Evolutionary conservation across 2,797 vertebrate genomes (phyloP).

Genomic region (Etheostoma nigrum): DNA sequence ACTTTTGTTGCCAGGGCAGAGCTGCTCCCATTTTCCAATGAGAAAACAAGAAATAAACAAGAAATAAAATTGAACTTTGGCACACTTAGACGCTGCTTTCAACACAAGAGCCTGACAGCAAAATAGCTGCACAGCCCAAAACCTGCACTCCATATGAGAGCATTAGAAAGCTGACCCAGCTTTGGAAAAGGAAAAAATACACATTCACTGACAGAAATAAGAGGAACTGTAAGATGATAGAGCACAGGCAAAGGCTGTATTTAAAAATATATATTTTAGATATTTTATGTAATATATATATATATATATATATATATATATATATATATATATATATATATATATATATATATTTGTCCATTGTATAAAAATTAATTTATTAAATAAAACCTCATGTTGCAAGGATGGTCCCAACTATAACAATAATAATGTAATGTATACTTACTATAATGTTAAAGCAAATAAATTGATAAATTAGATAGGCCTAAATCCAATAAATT

Average conservation of each 20-base stretch:
- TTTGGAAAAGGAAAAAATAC: constrained; percentile 81
- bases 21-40: constrained; percentile 96
- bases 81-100: constrained; percentile 92
- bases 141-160: constrained; percentile 84
- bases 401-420: neutral
- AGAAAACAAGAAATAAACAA: constrained; percentile 99
- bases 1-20: constrained; percentile 99
- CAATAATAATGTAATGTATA: no score
- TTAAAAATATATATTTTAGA: constrained; percentile 35
- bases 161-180: constrained; percentile 85
- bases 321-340: neutral
- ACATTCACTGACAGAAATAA: constrained; percentile 83
- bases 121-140: constrained; percentile 87
- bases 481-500: neutral
- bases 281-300: neutral
- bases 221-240: constrained; percentile 77
- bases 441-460: neutral
- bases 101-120: constrained; percentile 87
- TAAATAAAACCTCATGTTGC: neutral
- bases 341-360: neutral
- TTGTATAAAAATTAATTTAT: neutral
- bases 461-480: neutral
- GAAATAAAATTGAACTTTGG: constrained; percentile 98
- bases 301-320: neutral
- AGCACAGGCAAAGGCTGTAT: constrained; percentile 62